These are phyloP conservation scores for Caenorhabditis doughertyi DNA, from an alignment of 2,888 invertebrate species.

Conservation along the genomic window DNA sequence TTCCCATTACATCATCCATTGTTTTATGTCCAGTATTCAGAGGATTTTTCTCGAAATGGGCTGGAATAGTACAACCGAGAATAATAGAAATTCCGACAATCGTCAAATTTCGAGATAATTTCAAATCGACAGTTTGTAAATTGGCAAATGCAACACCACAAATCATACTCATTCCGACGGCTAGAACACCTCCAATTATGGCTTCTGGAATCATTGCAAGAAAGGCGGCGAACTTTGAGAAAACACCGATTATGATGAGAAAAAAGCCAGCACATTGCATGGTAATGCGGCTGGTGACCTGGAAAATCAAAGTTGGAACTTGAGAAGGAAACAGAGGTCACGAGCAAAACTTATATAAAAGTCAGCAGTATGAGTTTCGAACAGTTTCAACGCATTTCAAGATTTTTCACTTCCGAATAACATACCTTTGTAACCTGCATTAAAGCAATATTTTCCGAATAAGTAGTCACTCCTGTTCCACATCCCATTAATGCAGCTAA, in stretches of 20 bases:
- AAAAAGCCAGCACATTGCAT: slow-evolving; percentile 76
- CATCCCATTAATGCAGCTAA: slow-evolving; percentile 74
- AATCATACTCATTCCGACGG: slow-evolving; percentile 78
- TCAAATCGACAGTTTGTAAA: slow-evolving; percentile 65
- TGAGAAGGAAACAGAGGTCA: not conserved
- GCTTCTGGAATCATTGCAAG: slow-evolving; percentile 61
- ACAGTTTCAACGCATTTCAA: no score
- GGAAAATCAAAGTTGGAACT: not conserved
- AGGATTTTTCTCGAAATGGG: slow-evolving; percentile 63
- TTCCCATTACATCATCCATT: slow-evolving; percentile 74
- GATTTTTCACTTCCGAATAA: not conserved
- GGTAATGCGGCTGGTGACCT: slow-evolving; percentile 75
- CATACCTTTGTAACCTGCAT: slow-evolving; percentile 74
- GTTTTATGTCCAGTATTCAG: slow-evolving; percentile 53
- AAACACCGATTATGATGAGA: slow-evolving; percentile 61
- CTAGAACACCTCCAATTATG: slow-evolving; percentile 76
- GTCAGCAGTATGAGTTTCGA: no score
- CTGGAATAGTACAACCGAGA: slow-evolving; percentile 73
- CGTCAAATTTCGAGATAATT: slow-evolving; percentile 67
- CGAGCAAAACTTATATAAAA: no score
- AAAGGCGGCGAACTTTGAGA: slow-evolving; percentile 74
- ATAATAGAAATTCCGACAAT: slow-evolving; percentile 69
- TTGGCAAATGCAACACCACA: slow-evolving; percentile 76
- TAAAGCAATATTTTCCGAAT: slow-evolving; percentile 77
- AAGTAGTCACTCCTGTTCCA: slow-evolving; percentile 78